Base-by-base conservation (phyloP, 2,888 invertebrate genomes). In the Cylindroiulus punctatus region DNA sequence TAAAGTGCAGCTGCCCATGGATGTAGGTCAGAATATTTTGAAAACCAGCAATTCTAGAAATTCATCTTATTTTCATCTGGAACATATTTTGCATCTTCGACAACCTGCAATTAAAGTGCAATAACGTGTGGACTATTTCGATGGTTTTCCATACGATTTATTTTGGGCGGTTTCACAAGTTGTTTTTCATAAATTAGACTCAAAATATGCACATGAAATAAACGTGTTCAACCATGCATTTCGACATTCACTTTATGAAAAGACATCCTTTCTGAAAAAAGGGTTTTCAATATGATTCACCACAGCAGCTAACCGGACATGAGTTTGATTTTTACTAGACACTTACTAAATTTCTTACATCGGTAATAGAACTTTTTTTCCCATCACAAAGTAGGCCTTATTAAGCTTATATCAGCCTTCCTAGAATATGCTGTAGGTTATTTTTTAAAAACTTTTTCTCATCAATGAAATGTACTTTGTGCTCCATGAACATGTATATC, bases 31-130 rank as follows among this genome's bases (percentile, higher is more conserved):
- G 65, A 3, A 3, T 65, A 26, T 65, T 26, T 65, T 65, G 26
- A 65, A 65, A 65, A 65, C 65, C 65, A 65, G 65, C 65, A 22
- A 26, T 65, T 26, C 65, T 65, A 65, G 65, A 65, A 65, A 65
- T 65, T 65, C 65, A 26, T 65, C 65, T 12, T 65, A n/a, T 22
- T 65, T 65, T 65, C 65, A 65, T 57, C 57, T 57, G 57, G 57
- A 57, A 57, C 57, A 57, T 65, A n/a, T 65, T 65, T 65, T 26
- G 26, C 65, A 65, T 26, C 65, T 65, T 65, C 12, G 65, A 65
- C 65, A 65, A 65, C 65, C 65, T 65, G 2, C 10, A 65, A 7
- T 65, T 65, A 65, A 65, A 26, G 12, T 5, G n/a, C 12, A 26
- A 26, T 65, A 7, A 10, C 26, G 26, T 65, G n/a, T 52, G 52